phyloP scores from a whole-genome alignment of 2,797 vertebrate genomes.

The Amblyraja radiata region DNA sequence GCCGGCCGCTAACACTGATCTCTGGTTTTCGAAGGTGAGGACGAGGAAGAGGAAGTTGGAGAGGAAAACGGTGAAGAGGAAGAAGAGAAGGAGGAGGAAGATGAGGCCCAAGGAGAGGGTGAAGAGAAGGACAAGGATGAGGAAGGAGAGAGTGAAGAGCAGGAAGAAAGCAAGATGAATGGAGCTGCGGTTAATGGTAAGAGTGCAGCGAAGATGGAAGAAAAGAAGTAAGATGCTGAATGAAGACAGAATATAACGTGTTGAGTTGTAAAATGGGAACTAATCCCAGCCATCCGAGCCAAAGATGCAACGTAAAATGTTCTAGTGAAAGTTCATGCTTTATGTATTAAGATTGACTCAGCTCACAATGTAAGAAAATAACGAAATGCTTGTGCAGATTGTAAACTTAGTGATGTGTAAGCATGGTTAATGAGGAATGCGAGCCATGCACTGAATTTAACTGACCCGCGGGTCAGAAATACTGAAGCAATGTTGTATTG shows the following conservation, averaged over 20 bases:
- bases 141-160: conserved; percentile 40
- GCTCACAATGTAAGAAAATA: not conserved
- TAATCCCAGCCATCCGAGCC: conserved; percentile 12
- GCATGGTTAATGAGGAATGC: conserved; percentile 34
- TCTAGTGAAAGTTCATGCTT: conserved; percentile 28
- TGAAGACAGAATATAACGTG: not conserved
- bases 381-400: conserved; percentile 25
- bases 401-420: conserved; percentile 4
- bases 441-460: not conserved
- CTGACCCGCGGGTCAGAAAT: not conserved
- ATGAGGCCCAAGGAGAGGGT: conserved; percentile 44
- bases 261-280: conserved; percentile 3
- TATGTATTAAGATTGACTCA: conserved; percentile 9
- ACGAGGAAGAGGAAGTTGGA: conserved; percentile 46
- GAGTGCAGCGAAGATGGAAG: conserved; percentile 44
- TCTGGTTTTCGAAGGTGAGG: not conserved
- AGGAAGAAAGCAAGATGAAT: conserved; percentile 26
- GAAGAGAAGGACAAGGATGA: conserved; percentile 22
- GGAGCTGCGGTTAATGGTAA: conserved; percentile 43
- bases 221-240: conserved; percentile 43
- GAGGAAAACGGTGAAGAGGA: conserved; percentile 39
- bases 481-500: not conserved
- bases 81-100: conserved; percentile 43
- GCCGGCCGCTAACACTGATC: not conserved
- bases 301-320: conserved; percentile 4